Conservation (phyloP, 2,888 invertebrate genomes). For the Nomada ruficornis region DNA sequence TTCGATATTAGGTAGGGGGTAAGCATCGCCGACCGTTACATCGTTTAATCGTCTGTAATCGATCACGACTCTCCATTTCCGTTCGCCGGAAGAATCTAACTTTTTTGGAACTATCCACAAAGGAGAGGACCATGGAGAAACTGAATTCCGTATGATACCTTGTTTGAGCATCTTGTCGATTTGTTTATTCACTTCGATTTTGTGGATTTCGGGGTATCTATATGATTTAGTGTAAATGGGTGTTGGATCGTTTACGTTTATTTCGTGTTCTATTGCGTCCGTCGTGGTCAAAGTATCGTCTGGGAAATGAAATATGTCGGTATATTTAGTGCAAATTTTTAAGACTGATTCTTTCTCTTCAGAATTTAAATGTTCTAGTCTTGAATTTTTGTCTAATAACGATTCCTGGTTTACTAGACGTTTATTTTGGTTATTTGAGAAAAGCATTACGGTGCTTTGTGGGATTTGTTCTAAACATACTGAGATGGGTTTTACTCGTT, state of each 20-base stretch:
- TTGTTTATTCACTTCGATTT: background rate
- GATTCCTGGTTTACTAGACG: background rate
- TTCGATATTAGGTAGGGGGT: background rate
- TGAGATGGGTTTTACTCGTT: slow-evolving; percentile 1
- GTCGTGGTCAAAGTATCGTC: slow-evolving; percentile 6
- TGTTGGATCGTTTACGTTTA: slow-evolving; percentile 3
- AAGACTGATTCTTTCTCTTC: background rate
- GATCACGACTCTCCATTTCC: background rate
- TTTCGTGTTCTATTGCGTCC: slow-evolving; percentile 16
- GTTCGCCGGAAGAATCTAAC: background rate
- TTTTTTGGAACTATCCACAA: background rate
- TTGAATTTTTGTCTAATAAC: slow-evolving; percentile 3
- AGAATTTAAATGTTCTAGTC: background rate
- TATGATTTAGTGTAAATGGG: slow-evolving; percentile 13
- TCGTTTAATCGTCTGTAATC: background rate
- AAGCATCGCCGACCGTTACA: background rate
- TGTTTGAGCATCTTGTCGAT: background rate
- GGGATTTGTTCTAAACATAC: slow-evolving; percentile 16
- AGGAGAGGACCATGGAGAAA: slow-evolving; percentile 7
- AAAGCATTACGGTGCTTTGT: background rate
- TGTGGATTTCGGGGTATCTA: slow-evolving; percentile 5
- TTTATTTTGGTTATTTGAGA: background rate
- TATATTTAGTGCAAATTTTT: slow-evolving; percentile 1
- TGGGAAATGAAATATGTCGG: slow-evolving; percentile 15
- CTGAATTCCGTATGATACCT: background rate